phyloP scores from a whole-genome alignment of 2,113 vertebrate species.

The Eidolon helvum region DNA sequence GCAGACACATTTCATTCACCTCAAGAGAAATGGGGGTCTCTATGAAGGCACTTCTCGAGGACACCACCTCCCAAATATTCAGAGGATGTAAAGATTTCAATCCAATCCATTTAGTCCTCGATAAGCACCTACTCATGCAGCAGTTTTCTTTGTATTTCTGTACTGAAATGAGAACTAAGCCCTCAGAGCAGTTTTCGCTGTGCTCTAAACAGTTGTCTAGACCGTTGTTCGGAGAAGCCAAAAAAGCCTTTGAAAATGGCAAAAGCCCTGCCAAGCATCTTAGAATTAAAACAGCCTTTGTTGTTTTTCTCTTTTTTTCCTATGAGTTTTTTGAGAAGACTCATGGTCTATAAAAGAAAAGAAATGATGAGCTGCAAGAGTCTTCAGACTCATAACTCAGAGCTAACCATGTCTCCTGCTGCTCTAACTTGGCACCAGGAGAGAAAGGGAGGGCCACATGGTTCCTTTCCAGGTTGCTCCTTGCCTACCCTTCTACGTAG shows the following conservation, averaged over 20 bases:
- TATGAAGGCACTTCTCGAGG: background rate
- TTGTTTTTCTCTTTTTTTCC: background rate
- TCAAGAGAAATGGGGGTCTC: background rate
- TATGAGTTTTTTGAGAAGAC: background rate
- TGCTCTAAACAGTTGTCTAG: background rate
- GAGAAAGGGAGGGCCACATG: background rate
- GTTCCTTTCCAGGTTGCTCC: background rate
- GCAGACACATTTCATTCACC: background rate
- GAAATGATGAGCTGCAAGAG: background rate
- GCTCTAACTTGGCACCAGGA: background rate
- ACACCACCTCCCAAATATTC: background rate
- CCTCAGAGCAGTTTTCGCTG: background rate
- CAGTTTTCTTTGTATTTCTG: background rate
- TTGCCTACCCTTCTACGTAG: background rate
- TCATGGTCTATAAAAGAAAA: background rate
- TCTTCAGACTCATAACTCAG: background rate
- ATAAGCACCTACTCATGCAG: background rate
- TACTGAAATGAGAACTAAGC: background rate
- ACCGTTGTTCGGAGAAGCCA: background rate
- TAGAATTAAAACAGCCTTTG: background rate
- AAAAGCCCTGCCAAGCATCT: background rate
- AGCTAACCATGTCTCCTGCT: background rate
- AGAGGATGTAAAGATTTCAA: background rate
- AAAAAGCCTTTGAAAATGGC: background rate
- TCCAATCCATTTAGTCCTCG: background rate